phyloP scores from a whole-genome alignment of 2,888 invertebrate species.

The Volucella inanis region DNA sequence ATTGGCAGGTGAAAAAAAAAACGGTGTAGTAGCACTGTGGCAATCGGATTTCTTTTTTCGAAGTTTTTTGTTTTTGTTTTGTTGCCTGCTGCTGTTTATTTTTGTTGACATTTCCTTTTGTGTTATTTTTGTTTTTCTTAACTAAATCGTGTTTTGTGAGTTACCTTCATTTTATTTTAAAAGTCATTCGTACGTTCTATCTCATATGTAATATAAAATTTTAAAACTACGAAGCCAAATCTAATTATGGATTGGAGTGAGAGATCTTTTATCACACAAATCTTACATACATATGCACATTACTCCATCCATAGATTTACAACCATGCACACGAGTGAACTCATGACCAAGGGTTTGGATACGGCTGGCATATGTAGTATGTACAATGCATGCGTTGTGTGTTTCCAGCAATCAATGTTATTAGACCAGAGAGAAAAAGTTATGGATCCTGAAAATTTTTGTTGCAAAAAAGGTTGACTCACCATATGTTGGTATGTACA shows the following conservation, averaged over 20 bases:
- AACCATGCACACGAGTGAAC: no score
- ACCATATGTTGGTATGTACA: no score
- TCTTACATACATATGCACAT: no score
- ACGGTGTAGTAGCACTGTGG: constrained; percentile 1
- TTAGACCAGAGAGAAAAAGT: neutral
- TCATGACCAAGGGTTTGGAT: neutral
- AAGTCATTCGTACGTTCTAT: no score
- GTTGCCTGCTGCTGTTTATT: neutral
- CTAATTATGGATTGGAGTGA: neutral
- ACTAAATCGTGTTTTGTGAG: constrained; percentile 18
- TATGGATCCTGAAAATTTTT: neutral
- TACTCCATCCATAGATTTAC: no score
- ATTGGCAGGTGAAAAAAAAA: constrained; percentile 27
- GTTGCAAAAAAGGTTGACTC: neutral
- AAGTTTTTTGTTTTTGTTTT: neutral
- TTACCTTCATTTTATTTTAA: constrained; percentile 5
- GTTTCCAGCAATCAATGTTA: neutral
- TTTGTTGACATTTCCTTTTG: neutral
- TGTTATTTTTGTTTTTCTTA: constrained; percentile 12
- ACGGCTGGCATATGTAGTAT: neutral
- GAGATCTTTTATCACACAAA: neutral
- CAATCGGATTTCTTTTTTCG: no score
- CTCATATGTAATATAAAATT: neutral
- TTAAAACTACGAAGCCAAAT: neutral
- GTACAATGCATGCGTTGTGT: neutral